Conservation (phyloP, 2,888 invertebrate species). For the Drosophila greeni region DNA sequence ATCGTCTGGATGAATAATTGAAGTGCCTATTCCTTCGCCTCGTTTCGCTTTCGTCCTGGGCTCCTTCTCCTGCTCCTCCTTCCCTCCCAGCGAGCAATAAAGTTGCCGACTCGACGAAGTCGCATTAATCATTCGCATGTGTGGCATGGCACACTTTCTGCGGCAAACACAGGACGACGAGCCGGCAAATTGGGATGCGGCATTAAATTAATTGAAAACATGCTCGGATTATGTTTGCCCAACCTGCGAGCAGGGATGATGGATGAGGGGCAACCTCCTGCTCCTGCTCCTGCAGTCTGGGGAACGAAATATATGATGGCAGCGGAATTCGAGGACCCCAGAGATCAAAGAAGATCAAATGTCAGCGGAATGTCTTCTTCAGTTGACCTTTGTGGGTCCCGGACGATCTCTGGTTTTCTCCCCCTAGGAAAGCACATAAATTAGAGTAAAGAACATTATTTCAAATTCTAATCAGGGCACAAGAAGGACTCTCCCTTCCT, state of each 20-base stretch:
- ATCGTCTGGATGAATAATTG: constrained; percentile 33
- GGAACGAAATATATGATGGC: constrained; percentile 25
- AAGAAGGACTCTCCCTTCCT: neutral
- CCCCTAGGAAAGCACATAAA: neutral
- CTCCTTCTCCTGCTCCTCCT: constrained; percentile 14
- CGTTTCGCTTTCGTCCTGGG: neutral
- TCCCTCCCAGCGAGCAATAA: constrained; percentile 33
- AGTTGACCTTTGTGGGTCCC: constrained; percentile 17
- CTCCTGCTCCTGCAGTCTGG: constrained; percentile 6
- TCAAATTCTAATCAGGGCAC: neutral
- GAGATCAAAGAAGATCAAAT: constrained; percentile 30
- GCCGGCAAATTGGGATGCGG: constrained; percentile 43
- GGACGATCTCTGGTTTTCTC: neutral
- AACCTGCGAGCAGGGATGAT: constrained; percentile 44
- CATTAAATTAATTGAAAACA: constrained; percentile 68
- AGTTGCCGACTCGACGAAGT: constrained; percentile 54
- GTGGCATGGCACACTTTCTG: constrained; percentile 46
- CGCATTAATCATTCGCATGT: constrained; percentile 68
- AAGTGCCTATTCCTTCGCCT: constrained; percentile 15
- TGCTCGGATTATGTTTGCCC: constrained; percentile 53
- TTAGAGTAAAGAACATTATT: neutral
- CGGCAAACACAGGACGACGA: constrained; percentile 26
- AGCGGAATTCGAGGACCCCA: constrained; percentile 2
- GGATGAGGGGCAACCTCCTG: constrained; percentile 10
- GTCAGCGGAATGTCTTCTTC: constrained; percentile 20